Evolutionary conservation across 2,113 vertebrate species (phyloP), one percentile per base, ranked within the genome.

Genomic region (Mustela lutreola): DNA sequence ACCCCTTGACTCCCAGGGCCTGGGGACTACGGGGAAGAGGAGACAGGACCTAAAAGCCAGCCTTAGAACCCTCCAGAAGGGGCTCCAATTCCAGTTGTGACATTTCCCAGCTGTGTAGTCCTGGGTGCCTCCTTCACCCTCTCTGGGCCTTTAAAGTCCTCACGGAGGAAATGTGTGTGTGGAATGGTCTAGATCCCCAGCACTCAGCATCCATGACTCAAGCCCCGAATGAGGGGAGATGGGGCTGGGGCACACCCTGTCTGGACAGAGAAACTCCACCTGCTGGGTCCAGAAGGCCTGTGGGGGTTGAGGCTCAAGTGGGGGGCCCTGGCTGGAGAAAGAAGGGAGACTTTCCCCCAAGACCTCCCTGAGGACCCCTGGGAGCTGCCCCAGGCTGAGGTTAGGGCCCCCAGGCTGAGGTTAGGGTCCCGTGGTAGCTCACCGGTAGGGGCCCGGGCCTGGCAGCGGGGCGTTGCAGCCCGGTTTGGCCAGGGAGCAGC

Each of bases 381-480:
- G 28, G 7, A 76, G 75, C 78, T 56, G n/a, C 26, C 21, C 21
- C 0, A 1, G 48, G 26, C 31, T 58, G 31, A 3, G 6, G 70
- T 11, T 24, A 65, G 53, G 36, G 71, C 22, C 4, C 33, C 21
- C 0, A 2, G 48, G 21, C 26, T 58, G 31, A 3, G 6, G 70
- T 14, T 26, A 65, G 53, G 33, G 71, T 19, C 4, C 45, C 26
- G 42, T 28, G 65, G 76, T 26, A 11, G 4, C 98, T 98, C 75
- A 99, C 99, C 33, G 90, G 97, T 99, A 98, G 0, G 95, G 98
- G 1, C 98, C 98, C 0, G 98, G 97, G 24, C 15, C 12, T 0
- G 98, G 98, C 80, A 99, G 98, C 3, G 99, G 98, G 0, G 96
- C 94, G 0, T 99, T 99, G 96, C 99, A 99, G 65, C 98, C 97